phyloP scores from a whole-genome alignment of 2,888 invertebrate species.

The Ophraella communa region DNA sequence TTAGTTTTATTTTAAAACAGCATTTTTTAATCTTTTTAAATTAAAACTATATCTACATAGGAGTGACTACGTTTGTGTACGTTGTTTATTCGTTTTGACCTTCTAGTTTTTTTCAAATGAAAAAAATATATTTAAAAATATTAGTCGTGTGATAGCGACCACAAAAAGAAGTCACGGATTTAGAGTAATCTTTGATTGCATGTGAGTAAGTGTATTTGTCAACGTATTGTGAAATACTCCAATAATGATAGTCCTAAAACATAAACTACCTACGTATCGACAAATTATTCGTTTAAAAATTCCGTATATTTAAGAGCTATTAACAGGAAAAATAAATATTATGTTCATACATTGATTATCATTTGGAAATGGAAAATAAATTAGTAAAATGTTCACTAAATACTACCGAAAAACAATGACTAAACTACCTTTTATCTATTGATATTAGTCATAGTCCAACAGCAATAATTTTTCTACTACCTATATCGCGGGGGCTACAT shows the following conservation, averaged over 20 bases:
- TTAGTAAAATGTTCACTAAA: not conserved
- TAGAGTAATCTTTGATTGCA: not conserved
- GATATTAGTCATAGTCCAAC: too few relatives aligned
- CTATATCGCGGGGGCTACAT: too few relatives aligned
- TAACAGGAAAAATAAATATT: not conserved
- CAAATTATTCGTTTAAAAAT: not conserved
- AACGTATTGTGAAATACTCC: constrained; percentile 1
- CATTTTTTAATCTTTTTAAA: too few relatives aligned
- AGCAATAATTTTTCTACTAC: too few relatives aligned
- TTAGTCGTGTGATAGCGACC: not conserved
- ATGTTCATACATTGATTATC: not conserved
- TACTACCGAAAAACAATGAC: not conserved
- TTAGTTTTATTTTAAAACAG: too few relatives aligned
- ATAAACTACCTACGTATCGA: not conserved
- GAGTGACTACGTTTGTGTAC: too few relatives aligned
- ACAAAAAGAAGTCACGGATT: not conserved
- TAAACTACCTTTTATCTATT: too few relatives aligned
- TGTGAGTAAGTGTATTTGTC: not conserved
- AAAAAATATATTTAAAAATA: not conserved
- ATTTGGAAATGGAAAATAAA: not conserved
- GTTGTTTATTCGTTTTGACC: not conserved
- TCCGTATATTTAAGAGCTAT: not conserved
- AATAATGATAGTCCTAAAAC: not conserved
- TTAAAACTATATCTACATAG: too few relatives aligned
- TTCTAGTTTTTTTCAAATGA: not conserved